These are phyloP conservation scores for Notolabrus celidotus DNA, from an alignment of 2,797 vertebrate species.

Conservation along the genomic window DNA sequence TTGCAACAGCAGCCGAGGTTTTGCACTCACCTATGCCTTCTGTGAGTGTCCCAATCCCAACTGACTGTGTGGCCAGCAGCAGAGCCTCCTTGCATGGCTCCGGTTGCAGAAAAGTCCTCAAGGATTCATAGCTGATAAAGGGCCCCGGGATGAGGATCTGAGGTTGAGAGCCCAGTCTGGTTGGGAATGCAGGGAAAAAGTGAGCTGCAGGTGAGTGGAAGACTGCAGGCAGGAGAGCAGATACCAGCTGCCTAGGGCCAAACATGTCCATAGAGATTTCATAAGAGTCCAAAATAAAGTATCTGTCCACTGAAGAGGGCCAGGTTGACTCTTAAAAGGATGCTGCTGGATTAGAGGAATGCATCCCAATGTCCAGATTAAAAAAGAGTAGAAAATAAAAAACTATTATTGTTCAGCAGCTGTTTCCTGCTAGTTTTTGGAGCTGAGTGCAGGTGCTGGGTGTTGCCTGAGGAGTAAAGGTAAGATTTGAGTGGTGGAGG, in stretches of 20 bases:
- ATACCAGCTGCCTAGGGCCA: conserved; percentile 81
- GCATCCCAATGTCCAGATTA: conserved; percentile 49
- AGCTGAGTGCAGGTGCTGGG: conserved; percentile 47
- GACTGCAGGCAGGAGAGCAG: conserved; percentile 82
- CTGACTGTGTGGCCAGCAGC: conserved; percentile 80
- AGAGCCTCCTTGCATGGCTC: conserved; percentile 86
- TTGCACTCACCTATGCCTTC: conserved; percentile 82
- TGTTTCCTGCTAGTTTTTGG: conserved; percentile 22
- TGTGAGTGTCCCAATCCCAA: conserved; percentile 70
- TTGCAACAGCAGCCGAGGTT: background rate
- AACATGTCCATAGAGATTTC: conserved; percentile 82
- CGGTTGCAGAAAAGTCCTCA: conserved; percentile 86
- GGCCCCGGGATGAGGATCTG: conserved; percentile 85
- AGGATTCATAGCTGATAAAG: conserved; percentile 86
- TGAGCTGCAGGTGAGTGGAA: conserved; percentile 83
- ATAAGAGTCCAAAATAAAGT: conserved; percentile 41
- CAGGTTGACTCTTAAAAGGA: conserved; percentile 42
- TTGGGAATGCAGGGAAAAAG: conserved; percentile 83
- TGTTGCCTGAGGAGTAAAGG: conserved; percentile 60
- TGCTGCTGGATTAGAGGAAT: conserved; percentile 19
- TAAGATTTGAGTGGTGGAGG: conserved; percentile 61
- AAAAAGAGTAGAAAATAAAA: background rate
- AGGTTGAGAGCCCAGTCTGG: conserved; percentile 76
- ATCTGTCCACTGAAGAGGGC: conserved; percentile 36
- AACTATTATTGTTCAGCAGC: background rate